Base-by-base conservation (phyloP, 1,140 invertebrate genomes). In the Metaphire vulgaris region DNA sequence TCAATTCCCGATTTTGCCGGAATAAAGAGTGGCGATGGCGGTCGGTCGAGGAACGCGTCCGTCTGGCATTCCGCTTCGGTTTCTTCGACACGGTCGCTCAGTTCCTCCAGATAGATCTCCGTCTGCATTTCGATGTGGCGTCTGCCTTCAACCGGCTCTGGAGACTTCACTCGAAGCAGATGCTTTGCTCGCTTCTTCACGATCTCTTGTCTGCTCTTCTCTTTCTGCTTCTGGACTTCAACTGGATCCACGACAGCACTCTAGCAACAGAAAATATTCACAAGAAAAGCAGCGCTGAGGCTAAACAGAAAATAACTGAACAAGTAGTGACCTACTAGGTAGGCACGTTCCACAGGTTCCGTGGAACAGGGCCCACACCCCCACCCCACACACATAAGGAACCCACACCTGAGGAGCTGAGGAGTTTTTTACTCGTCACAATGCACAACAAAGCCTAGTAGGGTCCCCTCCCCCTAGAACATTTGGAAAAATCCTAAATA, bases 121-220 rank as follows among this genome's bases (percentile, higher is more conserved):
- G 94, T 96, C 87, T 96, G 94, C 29, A 95, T 89, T 70, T 90
- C 90, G 79, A 92, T 91, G 85, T 95, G 92, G 76, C 90, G 90
- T 76, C 93, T 88, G 21, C 93, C 92, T 66, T 90, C 88, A 15
- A 94, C 90, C n/a, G 87, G 83, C 33, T 87, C 86, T 12, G 86
- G 86, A 6, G 86, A 56, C 41, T 56, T 56, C 6, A 56, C 41
- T 30, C 83, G 78, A 2, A 86, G 80, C 76, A 85, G 84, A 76
- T 86, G 85, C 77, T 83, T 83, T 26, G 85, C 86, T n/a, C 84
- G 78, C 76, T 85, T 84, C 74, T 81, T 85, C 1, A 85, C 84
- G 68, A 86, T 83, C 32, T 83, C 84, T 74, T 85, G 80, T 29
- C 85, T 76, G 72, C 83, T 79, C 31, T 80, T 82, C 78, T 86